Conservation (phyloP, 2,113 vertebrate genomes). For the Corynorhinus townsendii region DNA sequence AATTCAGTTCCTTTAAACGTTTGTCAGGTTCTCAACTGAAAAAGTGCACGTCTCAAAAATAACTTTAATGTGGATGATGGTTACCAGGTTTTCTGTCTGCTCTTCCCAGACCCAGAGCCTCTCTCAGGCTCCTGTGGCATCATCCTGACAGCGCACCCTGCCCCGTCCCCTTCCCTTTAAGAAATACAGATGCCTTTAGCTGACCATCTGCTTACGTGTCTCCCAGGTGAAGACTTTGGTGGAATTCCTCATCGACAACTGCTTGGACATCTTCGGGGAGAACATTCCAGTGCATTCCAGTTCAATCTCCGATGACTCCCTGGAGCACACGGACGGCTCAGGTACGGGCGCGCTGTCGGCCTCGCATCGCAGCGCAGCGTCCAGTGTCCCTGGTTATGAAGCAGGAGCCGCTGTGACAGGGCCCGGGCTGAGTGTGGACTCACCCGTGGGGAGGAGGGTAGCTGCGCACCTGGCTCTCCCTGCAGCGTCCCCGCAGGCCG, state of each 20-base stretch:
- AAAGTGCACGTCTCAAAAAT: background rate
- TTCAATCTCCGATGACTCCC: slow-evolving; percentile 79
- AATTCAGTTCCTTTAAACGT: no score
- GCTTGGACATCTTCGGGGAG: slow-evolving; percentile 89
- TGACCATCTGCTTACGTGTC: background rate
- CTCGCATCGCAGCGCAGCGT: no score
- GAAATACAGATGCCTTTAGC: background rate
- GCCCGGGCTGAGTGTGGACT: no score
- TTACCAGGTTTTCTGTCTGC: background rate
- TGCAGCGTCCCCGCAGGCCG: background rate
- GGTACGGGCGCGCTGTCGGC: slow-evolving; percentile 70
- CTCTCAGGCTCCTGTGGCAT: background rate
- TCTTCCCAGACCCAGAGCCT: background rate
- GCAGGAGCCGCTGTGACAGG: background rate
- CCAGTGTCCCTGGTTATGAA: background rate
- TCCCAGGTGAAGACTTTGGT: slow-evolving; percentile 88
- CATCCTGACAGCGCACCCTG: background rate
- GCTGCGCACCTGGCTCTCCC: background rate
- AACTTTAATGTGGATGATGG: background rate
- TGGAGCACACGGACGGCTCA: slow-evolving; percentile 79
- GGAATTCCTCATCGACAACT: slow-evolving; percentile 92
- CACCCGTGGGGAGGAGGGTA: background rate
- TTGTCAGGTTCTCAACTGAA: background rate
- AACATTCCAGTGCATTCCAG: slow-evolving; percentile 77
- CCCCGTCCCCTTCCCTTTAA: background rate